A percentile compares a stretch with the other conserved stretches of the same genome.
Evolutionary conservation across 2,113 vertebrate genomes (phyloP).

Genomic region (Macrotus californicus): DNA sequence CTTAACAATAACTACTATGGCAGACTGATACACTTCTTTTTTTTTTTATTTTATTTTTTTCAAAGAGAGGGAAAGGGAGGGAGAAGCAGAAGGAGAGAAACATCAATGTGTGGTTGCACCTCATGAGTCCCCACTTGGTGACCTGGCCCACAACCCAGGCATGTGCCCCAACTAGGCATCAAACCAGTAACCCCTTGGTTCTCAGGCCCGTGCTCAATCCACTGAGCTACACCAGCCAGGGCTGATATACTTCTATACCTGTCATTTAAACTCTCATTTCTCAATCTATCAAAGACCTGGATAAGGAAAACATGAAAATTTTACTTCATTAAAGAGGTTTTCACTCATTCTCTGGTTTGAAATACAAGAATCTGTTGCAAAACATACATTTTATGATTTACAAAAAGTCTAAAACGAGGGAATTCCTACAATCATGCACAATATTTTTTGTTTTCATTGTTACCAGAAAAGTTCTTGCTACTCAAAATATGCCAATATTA

Average conservation of each 20-base stretch:
- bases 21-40: not conserved
- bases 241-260: not conserved
- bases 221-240: no score
- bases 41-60: no score
- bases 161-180: no score
- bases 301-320: constrained; percentile 8
- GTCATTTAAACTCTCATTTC: constrained; percentile 18
- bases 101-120: no score
- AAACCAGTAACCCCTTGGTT: no score
- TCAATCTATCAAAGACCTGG: constrained; percentile 23
- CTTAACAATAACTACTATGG: not conserved
- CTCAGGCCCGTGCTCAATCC: no score
- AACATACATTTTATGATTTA: constrained; percentile 30
- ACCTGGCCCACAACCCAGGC: no score
- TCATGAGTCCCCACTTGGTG: no score
- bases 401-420: constrained; percentile 21
- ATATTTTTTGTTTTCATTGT: not conserved
- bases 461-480: constrained; percentile 13
- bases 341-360: not conserved
- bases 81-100: no score
- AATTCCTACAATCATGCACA: not conserved
- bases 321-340: not conserved
- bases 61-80: no score
- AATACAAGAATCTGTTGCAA: not conserved
- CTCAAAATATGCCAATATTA: not conserved